Base-by-base conservation (phyloP, 2,888 invertebrate species). In the Chorisops tibialis region DNA sequence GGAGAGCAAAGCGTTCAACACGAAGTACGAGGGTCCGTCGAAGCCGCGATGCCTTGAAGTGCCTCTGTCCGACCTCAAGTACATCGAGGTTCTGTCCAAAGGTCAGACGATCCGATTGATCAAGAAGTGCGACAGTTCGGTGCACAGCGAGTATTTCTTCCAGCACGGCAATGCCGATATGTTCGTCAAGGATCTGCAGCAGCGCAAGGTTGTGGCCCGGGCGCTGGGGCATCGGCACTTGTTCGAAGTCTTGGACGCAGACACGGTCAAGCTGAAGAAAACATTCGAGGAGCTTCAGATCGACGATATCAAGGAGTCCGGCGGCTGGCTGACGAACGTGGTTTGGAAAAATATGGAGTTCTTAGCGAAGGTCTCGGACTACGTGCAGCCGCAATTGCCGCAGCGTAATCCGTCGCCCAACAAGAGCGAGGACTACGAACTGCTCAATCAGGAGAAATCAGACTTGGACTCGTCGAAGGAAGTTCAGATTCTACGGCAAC, bases 251-350 rank as follows among this genome's bases (percentile, higher is more conserved):
- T 80, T 88, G 1, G 86, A 87, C 63, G 82, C 83, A 0, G 86
- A 87, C 67, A 83, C 85, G 9, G 83, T 85, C 68, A 89, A 88
- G 22, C 75, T 95, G 65, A 88, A 88, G 68, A 86, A 85, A 73
- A 94, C 95, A 0, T 95, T 96, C 73, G 91, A 91, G 3, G 93
- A 94, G 69, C 77, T 96, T 65, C 87, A 93, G 72, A 83, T 96
- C 63, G 78, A 75, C 6, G 78, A 79, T 51, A 79, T 79, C 5
- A 79, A 79, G 59, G 67, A 74, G 1, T 69, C 72, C 0, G 75
- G 77, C 1, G 72, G 77, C 24, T 77, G 78, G 77, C 61, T 78
- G 49, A 72, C 74, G n/a, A 73, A 74, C 60, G 73, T 72, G 50
- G 67, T 77, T 47, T 56, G 63, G 56, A 54, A 59, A 35, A 65